Percentiles rank a stretch among this genome's conserved stretches.
Conservation (phyloP, 2,113 vertebrate genomes). For the Rostratula benghalensis region DNA sequence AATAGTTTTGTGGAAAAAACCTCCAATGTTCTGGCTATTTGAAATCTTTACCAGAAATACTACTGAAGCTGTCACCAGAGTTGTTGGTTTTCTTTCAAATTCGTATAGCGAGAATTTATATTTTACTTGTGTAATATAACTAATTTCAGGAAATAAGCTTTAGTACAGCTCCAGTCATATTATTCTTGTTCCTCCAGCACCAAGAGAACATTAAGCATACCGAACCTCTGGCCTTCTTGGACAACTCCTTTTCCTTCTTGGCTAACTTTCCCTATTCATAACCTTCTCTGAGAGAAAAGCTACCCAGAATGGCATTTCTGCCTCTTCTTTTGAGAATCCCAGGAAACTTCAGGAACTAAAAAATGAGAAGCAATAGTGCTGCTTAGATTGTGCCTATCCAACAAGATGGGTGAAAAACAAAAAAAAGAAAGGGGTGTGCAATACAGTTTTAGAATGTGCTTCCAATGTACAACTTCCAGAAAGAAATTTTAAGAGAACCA, state of each 20-base stretch:
- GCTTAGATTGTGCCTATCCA: not conserved
- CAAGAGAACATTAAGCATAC: not conserved
- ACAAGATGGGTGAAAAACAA: not conserved
- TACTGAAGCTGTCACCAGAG: not conserved
- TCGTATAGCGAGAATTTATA: not conserved
- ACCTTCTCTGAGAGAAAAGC: not conserved
- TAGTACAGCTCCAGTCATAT: not conserved
- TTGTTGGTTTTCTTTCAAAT: not conserved
- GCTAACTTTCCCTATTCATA: slow-evolving; percentile 35
- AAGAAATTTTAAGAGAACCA: not conserved
- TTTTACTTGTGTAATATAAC: not conserved
- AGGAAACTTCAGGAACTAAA: slow-evolving; percentile 16
- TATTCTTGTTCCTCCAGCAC: not conserved
- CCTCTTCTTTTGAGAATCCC: slow-evolving; percentile 35
- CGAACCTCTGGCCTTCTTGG: not conserved
- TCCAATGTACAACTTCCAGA: not conserved
- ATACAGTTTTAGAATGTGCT: not conserved
- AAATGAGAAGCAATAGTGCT: not conserved
- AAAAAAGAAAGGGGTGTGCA: not conserved
- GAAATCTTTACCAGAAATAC: not conserved
- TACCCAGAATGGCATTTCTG: slow-evolving; percentile 52
- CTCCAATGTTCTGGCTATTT: not conserved
- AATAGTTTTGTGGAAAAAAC: not conserved
- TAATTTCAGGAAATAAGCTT: not conserved
- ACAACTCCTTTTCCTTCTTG: slow-evolving; percentile 29